These are phyloP conservation scores for Disparrhopalites patrizii DNA, from an alignment of 2,888 invertebrate species.

Conservation along the genomic window DNA sequence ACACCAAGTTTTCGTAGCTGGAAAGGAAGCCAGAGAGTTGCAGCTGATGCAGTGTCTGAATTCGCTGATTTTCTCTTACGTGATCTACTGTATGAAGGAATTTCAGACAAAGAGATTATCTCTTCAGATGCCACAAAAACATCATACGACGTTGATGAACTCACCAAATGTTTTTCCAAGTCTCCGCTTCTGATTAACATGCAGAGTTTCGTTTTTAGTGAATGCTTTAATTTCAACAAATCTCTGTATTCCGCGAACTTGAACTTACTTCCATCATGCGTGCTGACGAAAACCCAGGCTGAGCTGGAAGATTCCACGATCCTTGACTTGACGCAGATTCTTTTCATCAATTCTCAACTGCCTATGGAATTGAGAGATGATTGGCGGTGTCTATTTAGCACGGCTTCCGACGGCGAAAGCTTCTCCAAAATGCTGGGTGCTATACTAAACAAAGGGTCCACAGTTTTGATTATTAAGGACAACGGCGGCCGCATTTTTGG, in stretches of 20 bases:
- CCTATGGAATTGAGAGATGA: conserved; percentile 63
- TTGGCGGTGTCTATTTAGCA: conserved; percentile 85
- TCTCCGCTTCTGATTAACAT: conserved; percentile 39
- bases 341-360: conserved; percentile 74
- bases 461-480: conserved; percentile 71
- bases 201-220: conserved; percentile 41
- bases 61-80: conserved; percentile 39
- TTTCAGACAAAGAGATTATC: conserved; percentile 39
- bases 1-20: conserved; percentile 33
- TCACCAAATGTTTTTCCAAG: conserved; percentile 35
- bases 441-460: conserved; percentile 74
- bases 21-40: conserved; percentile 25
- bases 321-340: conserved; percentile 68
- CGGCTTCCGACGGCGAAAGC: conserved; percentile 82
- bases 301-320: conserved; percentile 34
- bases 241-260: conserved; percentile 34
- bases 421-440: conserved; percentile 77
- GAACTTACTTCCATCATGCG: conserved; percentile 31
- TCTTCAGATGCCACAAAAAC: conserved; percentile 12
- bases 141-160: conserved; percentile 37
- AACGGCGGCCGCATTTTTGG: conserved; percentile 84
- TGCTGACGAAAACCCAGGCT: conserved; percentile 2
- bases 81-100: conserved; percentile 38
- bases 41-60: conserved; percentile 37
- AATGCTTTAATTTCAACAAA: conserved; percentile 42